Base-by-base conservation (phyloP, 2,797 vertebrate species). In the Argyrosomus regius region DNA sequence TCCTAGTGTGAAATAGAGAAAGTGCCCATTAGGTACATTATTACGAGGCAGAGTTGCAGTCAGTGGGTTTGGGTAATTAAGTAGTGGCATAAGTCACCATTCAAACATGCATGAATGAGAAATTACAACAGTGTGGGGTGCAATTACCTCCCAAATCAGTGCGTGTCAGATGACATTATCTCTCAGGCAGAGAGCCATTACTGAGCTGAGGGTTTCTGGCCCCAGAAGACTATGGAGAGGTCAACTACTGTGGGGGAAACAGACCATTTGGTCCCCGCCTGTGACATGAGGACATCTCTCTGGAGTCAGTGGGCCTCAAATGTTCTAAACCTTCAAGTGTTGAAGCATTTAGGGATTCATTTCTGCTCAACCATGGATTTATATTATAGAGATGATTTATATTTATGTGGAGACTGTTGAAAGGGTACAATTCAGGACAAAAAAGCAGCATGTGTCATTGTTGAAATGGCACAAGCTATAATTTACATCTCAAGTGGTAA, bases 151-250 rank as follows among this genome's bases (percentile, higher is more conserved):
- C 87, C 86, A 81, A 91, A 92, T 91, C 86, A 88, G 63, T 66
- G 87, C 20, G 86, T 92, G 93, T 95, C 94, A 93, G 90, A 89
- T 92, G 90, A 89, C 87, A 93, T 95, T 94, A 94, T 94, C 87
- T 86, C 57, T 80, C 79, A 68, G 75, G 75, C 85, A 69, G 78
- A 90, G 78, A 90, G 89, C 77, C 87, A 84, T 90, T 81, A 87
- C 86, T 64, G 72, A 78, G 60, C 81, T 58, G 67, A 89, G 72
- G 62, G 63, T 84, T 81, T 90, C 49, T 31, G 48, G 69, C 75
- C 74, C 76, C 88, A 77, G 49, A 76, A 69, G 82, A 87, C 76
- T 75, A 54, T 77, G 54, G 20, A 59, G 82, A 82, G 93, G 91
- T 91, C 88, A 91, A 90, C 87, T 86, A 88, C 88, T 88, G 88